These are phyloP conservation scores for Homarus gammarus DNA, from an alignment of 2,888 invertebrate species.

Conservation along the genomic window DNA sequence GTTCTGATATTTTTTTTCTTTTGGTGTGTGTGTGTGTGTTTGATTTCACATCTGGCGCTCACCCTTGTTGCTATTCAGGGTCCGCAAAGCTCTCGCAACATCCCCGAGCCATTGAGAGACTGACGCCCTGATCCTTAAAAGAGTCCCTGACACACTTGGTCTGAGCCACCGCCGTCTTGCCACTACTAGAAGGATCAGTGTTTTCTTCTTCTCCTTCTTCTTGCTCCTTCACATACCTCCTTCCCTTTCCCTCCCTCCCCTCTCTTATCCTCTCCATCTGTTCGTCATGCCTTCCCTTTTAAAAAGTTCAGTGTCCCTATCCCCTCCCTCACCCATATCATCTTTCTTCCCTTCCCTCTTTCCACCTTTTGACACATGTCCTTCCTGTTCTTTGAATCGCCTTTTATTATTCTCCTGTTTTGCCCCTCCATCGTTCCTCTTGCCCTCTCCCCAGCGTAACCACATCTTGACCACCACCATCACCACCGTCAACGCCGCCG, in stretches of 20 bases:
- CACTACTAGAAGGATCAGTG: no score
- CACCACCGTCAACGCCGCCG: no score
- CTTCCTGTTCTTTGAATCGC: no score
- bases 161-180: no score
- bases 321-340: no score
- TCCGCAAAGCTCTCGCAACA: neutral
- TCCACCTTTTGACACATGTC: no score
- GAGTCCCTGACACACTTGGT: no score
- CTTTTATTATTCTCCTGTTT: neutral
- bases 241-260: neutral
- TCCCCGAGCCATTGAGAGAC: no score
- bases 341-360: neutral
- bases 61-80: neutral
- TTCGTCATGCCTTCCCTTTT: neutral
- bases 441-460: neutral
- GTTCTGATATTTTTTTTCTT: neutral
- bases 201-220: neutral
- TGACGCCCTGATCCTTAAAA: no score
- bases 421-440: neutral
- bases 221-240: no score
- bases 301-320: neutral
- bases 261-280: neutral
- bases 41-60: neutral
- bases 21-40: no score
- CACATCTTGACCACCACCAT: no score